phyloP scores from a whole-genome alignment of 2,113 vertebrate species.

The Meleagris gallopavo region DNA sequence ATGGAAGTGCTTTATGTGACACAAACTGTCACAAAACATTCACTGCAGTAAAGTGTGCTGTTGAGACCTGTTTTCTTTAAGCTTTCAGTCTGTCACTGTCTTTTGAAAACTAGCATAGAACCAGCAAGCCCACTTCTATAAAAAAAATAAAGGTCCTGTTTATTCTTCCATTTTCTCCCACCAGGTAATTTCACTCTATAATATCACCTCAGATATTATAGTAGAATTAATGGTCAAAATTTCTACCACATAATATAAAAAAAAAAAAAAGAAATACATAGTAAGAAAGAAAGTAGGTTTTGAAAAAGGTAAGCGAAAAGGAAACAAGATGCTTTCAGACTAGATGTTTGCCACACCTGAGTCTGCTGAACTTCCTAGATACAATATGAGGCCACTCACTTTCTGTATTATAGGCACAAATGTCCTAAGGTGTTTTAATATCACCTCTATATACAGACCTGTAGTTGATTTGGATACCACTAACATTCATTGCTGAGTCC shows the following conservation, averaged over 20 bases:
- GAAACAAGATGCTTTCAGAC: not conserved
- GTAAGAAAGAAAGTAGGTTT: not conserved
- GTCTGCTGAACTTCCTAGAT: not conserved
- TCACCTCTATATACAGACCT: not conserved
- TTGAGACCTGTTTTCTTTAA: slow-evolving; percentile 30
- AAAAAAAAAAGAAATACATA: not conserved
- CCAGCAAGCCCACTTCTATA: not conserved
- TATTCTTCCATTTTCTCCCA: not conserved
- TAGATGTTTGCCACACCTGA: not conserved
- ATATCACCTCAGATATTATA: not conserved
- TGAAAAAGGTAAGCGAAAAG: not conserved
- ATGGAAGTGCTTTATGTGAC: not conserved
- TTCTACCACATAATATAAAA: not conserved
- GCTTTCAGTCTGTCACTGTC: not conserved
- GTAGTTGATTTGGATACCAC: not conserved
- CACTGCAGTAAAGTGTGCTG: not conserved
- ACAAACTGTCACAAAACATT: not conserved
- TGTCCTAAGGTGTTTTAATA: not conserved
- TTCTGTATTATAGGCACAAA: not conserved
- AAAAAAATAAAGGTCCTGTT: not conserved
- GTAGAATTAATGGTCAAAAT: not conserved
- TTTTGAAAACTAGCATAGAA: not conserved
- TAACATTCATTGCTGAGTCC: not conserved
- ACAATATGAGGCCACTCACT: not conserved
- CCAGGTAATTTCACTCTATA: not conserved